Conservation (phyloP, 2,113 vertebrate genomes). For the Amblyornis subalaris region DNA sequence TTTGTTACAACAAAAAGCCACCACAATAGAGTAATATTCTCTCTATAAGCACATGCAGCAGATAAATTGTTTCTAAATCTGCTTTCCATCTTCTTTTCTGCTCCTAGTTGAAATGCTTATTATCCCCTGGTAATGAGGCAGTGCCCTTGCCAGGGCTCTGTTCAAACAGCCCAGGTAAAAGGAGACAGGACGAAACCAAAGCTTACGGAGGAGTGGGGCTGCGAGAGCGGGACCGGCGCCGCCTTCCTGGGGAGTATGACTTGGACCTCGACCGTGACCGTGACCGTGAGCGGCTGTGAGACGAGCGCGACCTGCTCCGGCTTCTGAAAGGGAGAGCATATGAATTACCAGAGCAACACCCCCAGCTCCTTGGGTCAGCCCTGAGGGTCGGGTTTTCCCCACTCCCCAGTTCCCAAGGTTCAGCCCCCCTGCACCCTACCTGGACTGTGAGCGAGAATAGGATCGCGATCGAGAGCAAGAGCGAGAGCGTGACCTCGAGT, state of each 20-base stretch:
- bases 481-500: conserved; percentile 82
- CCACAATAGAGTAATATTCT: neutral
- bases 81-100: neutral
- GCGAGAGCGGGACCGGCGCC: conserved; percentile 78
- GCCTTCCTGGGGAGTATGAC: conserved; percentile 81
- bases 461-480: conserved; percentile 83
- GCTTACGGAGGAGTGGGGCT: conserved; percentile 92
- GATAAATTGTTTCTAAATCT: neutral
- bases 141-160: neutral
- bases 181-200: neutral
- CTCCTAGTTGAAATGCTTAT: neutral
- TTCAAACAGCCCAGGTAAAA: neutral
- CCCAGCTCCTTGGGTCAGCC: fast-evolving
- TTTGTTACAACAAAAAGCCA: neutral
- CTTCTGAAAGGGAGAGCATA: conserved; percentile 67
- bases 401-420: fast-evolving
- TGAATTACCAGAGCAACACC: fast-evolving
- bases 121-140: neutral
- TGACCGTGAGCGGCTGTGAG: conserved; percentile 82
- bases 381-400: fast-evolving
- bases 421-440: conserved; percentile 53
- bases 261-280: conserved; percentile 84
- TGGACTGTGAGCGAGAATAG: conserved; percentile 89
- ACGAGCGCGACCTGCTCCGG: conserved; percentile 86
- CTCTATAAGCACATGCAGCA: fast-evolving